Percentiles rank a stretch among this genome's conserved stretches.
Conservation (phyloP, 2,888 invertebrate species). For the Buathra laborator region DNA sequence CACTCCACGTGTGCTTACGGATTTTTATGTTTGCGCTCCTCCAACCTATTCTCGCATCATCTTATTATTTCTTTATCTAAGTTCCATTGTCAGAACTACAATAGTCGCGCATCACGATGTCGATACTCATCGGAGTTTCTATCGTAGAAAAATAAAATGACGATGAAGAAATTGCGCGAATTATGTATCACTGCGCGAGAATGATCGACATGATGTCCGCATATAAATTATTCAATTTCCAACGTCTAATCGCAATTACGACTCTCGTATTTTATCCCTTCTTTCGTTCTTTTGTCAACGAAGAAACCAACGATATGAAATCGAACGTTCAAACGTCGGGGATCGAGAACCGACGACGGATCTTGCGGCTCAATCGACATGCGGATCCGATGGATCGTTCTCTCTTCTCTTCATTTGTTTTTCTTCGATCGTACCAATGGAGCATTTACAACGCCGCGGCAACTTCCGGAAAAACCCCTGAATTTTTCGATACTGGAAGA, state of each 20-base stretch:
- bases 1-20: not conserved
- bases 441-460: not conserved
- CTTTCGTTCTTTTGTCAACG: not conserved
- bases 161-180: not conserved
- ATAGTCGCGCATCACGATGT: too few relatives aligned
- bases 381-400: not conserved
- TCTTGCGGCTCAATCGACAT: not conserved
- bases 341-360: slow-evolving; percentile 5
- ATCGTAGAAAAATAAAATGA: not conserved
- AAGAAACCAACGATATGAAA: not conserved
- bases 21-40: slow-evolving; percentile 22
- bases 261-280: not conserved
- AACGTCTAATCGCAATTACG: slow-evolving; percentile 20
- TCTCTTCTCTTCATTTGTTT: not conserved
- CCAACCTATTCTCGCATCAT: not conserved
- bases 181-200: too few relatives aligned
- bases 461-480: not conserved
- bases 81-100: too few relatives aligned
- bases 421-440: not conserved
- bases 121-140: not conserved
- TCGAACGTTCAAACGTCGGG: not conserved
- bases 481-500: not conserved
- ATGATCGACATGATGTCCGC: not conserved
- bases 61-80: not conserved
- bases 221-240: slow-evolving; percentile 6